phyloP scores from a whole-genome alignment of 2,113 vertebrate species.

The Athene noctua region DNA sequence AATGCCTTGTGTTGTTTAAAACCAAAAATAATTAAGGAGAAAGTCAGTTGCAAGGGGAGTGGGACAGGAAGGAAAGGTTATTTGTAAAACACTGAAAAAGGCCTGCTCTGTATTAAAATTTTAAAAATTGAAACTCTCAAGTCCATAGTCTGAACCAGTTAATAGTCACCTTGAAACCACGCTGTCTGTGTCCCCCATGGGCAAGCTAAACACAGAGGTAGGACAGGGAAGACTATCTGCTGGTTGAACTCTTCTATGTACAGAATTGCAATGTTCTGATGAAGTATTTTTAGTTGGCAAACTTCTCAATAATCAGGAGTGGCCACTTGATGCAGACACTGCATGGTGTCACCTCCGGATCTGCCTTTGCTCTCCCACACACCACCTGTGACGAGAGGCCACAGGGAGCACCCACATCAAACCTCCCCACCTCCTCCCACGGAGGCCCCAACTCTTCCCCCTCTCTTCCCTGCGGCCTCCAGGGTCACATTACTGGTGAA shows the following conservation, averaged over 20 bases:
- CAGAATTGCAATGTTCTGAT: not conserved
- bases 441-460: not conserved
- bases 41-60: rapidly evolving
- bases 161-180: rapidly evolving
- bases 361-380: not conserved
- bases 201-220: not conserved
- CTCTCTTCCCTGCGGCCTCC: not conserved
- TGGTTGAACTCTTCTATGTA: not conserved
- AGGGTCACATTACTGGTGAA: not conserved
- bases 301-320: not conserved
- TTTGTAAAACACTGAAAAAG: not conserved
- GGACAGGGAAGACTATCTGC: not conserved
- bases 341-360: not conserved
- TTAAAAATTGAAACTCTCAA: not conserved
- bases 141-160: not conserved
- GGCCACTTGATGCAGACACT: not conserved
- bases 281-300: not conserved
- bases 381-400: not conserved
- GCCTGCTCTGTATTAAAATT: not conserved
- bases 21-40: not conserved
- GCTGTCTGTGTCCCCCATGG: not conserved
- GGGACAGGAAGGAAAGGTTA: not conserved
- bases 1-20: not conserved
- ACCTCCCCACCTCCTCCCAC: not conserved
- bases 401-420: not conserved